phyloP scores from a whole-genome alignment of 2,797 vertebrate species.

The Chrysocyon brachyurus region DNA sequence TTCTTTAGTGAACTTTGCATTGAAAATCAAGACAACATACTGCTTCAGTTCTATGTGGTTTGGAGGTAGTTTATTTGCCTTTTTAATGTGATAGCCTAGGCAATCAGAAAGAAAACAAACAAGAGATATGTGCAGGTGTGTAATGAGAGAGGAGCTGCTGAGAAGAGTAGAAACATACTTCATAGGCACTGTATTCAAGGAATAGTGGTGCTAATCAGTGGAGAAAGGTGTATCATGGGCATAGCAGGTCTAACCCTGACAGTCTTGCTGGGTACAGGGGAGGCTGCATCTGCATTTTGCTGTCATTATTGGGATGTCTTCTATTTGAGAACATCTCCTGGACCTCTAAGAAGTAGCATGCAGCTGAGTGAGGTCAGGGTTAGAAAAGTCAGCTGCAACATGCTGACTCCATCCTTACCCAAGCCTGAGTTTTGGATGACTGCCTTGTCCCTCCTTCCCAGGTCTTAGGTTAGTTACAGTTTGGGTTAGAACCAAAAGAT shows the following conservation, averaged over 20 bases:
- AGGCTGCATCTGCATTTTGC: not conserved
- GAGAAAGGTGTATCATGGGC: not conserved
- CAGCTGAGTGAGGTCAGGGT: not conserved
- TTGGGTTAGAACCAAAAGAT: not conserved
- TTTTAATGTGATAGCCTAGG: conserved; percentile 25
- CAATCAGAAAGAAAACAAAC: not conserved
- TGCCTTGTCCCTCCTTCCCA: not conserved
- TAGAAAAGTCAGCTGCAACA: not conserved
- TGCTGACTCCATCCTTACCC: not conserved
- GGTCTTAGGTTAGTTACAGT: not conserved
- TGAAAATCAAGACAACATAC: conserved; percentile 25
- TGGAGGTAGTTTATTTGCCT: conserved; percentile 35
- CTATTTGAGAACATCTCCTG: conserved; percentile 11
- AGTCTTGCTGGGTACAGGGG: not conserved
- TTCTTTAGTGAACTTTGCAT: not conserved
- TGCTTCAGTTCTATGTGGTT: not conserved
- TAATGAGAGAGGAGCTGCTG: not conserved
- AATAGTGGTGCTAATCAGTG: not conserved
- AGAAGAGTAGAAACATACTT: not conserved
- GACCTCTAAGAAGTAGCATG: not conserved
- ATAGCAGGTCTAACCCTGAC: not conserved
- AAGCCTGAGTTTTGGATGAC: not conserved
- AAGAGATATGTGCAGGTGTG: not conserved
- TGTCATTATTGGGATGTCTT: not conserved
- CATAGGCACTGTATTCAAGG: not conserved